Evolutionary conservation across 2,888 invertebrate species (phyloP), one percentile per base, ranked within the genome.

Genomic region (Drosophila rellima): DNA sequence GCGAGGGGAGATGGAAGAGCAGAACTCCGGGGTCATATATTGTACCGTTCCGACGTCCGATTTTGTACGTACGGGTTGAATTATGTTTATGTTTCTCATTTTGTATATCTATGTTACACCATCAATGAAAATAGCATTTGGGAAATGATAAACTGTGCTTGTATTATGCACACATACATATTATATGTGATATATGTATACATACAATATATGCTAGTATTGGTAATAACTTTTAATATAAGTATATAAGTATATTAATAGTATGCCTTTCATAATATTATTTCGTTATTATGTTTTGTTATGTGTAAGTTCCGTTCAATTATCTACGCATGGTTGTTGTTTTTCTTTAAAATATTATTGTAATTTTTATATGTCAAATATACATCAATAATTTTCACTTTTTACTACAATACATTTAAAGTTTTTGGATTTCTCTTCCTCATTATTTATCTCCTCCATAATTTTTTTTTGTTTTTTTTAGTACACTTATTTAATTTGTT

Each of bases 401-500:
- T 70, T 80, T 69, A 69, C 74, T 83, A 87, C 72, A 74, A 74
- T 83, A 83, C 77, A 77, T 67, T 72, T 67, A 74, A 66, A 75
- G 77, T 17, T 70, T 70, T 37, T 31, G 8, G 33, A 35, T 26
- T 63, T 15, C n/a, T 56, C 48, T 31, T 71, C 13, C 10, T 45
- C 26, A 15, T 39, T 10, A n/a, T 35, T 10, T 29, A 29, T 44
- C 33, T 20, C 52, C 11, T 33, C 7, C 15, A 10, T 23, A 33
- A n/a, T 45, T 52, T 70, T 70, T 59, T 77, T 51, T 56, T 60
- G 7, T 10, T 62, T 72, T 61, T 64, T 66, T 77, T 77, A 71
- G 78, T 88, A 89, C 89, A 89, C 83, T 89, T 89, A 90, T 89
- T 90, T 88, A 81, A 82, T 78, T 79, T 78, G 76, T 74, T 72